Evolutionary conservation across 2,113 vertebrate genomes (phyloP).

Genomic region (Odocoileus hemionus): DNA sequence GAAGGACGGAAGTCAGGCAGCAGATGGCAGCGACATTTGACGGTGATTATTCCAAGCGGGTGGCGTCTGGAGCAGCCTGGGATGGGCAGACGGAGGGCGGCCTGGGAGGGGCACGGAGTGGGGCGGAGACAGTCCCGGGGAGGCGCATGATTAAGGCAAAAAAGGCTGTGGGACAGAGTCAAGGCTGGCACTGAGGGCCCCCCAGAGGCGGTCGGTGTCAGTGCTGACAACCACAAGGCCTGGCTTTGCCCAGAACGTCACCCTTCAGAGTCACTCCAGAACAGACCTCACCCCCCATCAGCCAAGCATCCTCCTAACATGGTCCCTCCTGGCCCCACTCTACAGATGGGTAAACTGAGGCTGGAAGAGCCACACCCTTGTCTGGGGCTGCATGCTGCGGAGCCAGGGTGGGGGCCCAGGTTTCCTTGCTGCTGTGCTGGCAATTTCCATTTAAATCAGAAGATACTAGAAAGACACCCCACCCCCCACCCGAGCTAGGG

Average conservation of each 20-base stretch:
- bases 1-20: neutral
- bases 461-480: neutral
- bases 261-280: neutral
- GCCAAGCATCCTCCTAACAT: neutral
- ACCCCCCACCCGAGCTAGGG: neutral
- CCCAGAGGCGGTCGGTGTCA: fast-evolving
- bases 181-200: neutral
- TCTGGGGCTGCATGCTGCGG: fast-evolving
- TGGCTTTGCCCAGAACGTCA: neutral
- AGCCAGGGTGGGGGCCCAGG: neutral
- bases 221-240: neutral
- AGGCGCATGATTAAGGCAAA: neutral
- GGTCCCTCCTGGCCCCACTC: neutral
- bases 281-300: neutral
- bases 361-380: neutral
- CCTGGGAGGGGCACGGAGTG: neutral
- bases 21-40: slow-evolving; percentile 45
- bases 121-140: fast-evolving
- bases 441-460: neutral
- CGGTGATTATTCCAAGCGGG: neutral
- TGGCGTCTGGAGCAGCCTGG: neutral
- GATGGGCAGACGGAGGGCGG: neutral
- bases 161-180: neutral
- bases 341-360: neutral
- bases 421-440: neutral